These are phyloP conservation scores for Pseudolaguvia tuberculata DNA, from an alignment of 2,113 vertebrate genomes.

Conservation along the genomic window DNA sequence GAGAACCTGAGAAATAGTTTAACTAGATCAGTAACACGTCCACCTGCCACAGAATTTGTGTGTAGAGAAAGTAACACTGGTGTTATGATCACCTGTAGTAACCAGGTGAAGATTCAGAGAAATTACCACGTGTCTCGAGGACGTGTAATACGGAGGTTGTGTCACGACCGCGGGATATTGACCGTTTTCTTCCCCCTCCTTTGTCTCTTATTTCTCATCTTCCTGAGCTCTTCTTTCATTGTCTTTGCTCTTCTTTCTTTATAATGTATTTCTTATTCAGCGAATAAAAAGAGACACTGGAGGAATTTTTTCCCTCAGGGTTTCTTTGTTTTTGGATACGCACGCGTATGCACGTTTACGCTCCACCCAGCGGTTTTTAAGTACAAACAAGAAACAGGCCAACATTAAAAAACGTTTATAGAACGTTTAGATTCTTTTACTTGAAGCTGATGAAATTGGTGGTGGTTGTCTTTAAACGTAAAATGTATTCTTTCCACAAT, in stretches of 20 bases:
- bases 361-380: too few species aligned
- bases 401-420: too few species aligned
- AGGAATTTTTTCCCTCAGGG: conserved; percentile 9
- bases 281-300: conserved; percentile 42
- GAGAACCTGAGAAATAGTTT: neutral
- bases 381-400: too few species aligned
- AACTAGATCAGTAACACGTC: too few species aligned
- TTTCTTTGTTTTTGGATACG: conserved; percentile 26
- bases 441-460: too few species aligned
- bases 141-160: conserved; percentile 75
- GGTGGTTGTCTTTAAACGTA: neutral
- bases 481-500: conserved; percentile 13
- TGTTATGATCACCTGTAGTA: neutral
- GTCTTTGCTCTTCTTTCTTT: conserved; percentile 11
- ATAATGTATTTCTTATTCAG: conserved; percentile 38
- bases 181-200: conserved; percentile 46
- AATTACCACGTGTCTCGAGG: neutral
- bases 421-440: too few species aligned
- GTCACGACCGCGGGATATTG: conserved; percentile 80
- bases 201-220: neutral
- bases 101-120: neutral
- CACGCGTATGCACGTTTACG: conserved; percentile 10
- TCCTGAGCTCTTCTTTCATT: neutral
- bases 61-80: too few species aligned
- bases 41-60: neutral